Conservation (phyloP, 2,113 vertebrate genomes). For the Boleophthalmus pectinirostris region DNA sequence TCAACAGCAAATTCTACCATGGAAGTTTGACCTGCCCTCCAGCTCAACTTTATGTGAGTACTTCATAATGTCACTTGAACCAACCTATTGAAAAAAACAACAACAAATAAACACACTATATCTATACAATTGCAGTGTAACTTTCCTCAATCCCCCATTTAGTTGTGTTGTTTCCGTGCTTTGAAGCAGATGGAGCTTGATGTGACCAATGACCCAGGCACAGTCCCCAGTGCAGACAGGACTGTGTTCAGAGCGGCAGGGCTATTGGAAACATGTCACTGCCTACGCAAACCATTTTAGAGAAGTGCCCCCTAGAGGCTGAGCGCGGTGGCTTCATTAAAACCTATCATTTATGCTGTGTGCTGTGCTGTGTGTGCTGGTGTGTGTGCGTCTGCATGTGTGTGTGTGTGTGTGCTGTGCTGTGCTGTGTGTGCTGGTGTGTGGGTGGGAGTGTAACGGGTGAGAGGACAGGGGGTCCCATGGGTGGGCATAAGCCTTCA, state of each 20-base stretch:
- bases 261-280: slow-evolving; percentile 59
- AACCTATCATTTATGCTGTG: slow-evolving; percentile 51
- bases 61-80: too few relatives aligned
- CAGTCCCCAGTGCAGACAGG: slow-evolving; percentile 31
- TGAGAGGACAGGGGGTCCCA: slow-evolving; percentile 29
- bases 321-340: slow-evolving; percentile 60
- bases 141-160: background rate
- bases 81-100: too few relatives aligned
- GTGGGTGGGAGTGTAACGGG: slow-evolving; percentile 13
- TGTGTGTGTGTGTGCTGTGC: background rate
- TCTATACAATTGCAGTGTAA: background rate
- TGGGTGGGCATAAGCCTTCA: slow-evolving; percentile 17
- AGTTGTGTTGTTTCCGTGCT: slow-evolving; percentile 12
- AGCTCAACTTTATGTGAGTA: too few relatives aligned
- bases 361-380: background rate
- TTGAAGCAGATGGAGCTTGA: slow-evolving; percentile 41
- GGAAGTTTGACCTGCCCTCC: too few relatives aligned
- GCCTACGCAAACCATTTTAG: slow-evolving; percentile 53
- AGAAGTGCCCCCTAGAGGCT: slow-evolving; percentile 42
- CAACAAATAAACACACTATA: too few relatives aligned
- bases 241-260: background rate
- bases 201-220: slow-evolving; percentile 52
- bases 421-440: too few relatives aligned
- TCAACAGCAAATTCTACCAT: too few relatives aligned
- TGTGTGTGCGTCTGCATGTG: background rate